phyloP scores from a whole-genome alignment of 2,888 invertebrate species.

The Polyploca ridens region DNA sequence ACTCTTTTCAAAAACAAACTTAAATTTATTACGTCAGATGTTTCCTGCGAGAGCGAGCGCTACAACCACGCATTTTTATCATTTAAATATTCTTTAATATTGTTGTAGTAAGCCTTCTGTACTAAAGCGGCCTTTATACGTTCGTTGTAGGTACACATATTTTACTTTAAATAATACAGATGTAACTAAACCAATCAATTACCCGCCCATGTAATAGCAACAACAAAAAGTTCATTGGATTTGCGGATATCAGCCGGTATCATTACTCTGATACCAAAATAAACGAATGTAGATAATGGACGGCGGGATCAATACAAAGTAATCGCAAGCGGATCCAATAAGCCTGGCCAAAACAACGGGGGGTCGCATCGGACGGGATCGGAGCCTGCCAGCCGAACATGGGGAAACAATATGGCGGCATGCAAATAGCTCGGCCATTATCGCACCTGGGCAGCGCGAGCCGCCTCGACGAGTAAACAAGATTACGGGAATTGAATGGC shows the following conservation, averaged over 20 bases:
- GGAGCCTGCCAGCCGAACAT: conserved; percentile 72
- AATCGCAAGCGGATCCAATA: conserved; percentile 83
- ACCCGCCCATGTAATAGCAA: conserved; percentile 46
- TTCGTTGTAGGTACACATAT: not conserved
- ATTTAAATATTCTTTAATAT: no score
- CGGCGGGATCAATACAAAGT: conserved; percentile 83
- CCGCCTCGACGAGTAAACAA: conserved; percentile 80
- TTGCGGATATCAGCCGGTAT: conserved; percentile 69
- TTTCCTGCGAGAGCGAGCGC: no score
- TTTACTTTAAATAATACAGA: conserved; percentile 25
- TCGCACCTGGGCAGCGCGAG: conserved; percentile 82
- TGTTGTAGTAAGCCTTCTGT: no score
- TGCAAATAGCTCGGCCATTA: conserved; percentile 84
- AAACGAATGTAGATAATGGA: conserved; percentile 83
- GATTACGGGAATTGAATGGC: conserved; percentile 84
- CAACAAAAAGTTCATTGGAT: conserved; percentile 61
- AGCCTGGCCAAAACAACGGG: conserved; percentile 81
- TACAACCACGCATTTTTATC: no score
- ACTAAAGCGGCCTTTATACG: no score
- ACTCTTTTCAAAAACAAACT: no score
- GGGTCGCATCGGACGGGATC: conserved; percentile 71
- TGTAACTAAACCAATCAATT: conserved; percentile 31
- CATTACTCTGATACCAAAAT: conserved; percentile 79
- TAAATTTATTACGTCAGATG: no score
- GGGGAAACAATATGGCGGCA: conserved; percentile 84